Conservation (phyloP, 2,888 invertebrate species). For the Melolontha melolontha region DNA sequence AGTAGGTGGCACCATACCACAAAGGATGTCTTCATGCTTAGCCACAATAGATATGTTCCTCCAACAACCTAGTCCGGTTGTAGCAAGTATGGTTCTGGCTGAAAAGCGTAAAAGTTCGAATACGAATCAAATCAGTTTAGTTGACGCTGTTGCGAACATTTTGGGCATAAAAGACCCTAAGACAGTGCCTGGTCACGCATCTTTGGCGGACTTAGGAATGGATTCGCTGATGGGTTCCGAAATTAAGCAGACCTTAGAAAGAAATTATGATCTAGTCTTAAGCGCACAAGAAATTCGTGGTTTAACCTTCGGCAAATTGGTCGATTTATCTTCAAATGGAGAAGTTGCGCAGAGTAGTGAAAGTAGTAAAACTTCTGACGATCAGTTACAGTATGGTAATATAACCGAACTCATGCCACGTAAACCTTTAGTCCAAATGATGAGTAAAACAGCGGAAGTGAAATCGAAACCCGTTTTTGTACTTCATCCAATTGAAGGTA, state of each 20-base stretch:
- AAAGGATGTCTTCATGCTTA: slow-evolving; percentile 94
- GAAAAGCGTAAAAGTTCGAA: slow-evolving; percentile 79
- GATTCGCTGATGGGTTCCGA: slow-evolving; percentile 99
- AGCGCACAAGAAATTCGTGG: slow-evolving; percentile 92
- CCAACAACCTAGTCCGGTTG: slow-evolving; percentile 86
- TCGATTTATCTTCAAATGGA: slow-evolving; percentile 68
- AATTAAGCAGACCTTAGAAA: slow-evolving; percentile 95
- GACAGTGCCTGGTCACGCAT: slow-evolving; percentile 80
- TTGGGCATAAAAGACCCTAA: slow-evolving; percentile 89
- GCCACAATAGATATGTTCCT: slow-evolving; percentile 90
- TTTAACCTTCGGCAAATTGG: slow-evolving; percentile 82
- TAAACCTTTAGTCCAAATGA: slow-evolving; percentile 76
- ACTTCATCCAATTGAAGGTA: slow-evolving; percentile 88
- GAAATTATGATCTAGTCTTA: slow-evolving; percentile 90
- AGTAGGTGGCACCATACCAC: slow-evolving; percentile 96
- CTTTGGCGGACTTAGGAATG: slow-evolving; percentile 95
- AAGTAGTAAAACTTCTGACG: slow-evolving; percentile 51
- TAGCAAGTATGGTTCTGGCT: slow-evolving; percentile 87
- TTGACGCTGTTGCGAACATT: slow-evolving; percentile 88
- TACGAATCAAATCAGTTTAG: slow-evolving; percentile 73
- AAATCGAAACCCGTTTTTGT: slow-evolving; percentile 73
- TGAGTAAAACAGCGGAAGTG: slow-evolving; percentile 67
- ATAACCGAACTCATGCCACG: slow-evolving; percentile 79
- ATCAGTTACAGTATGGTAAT: slow-evolving; percentile 69
- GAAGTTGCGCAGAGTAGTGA: slow-evolving; percentile 51